phyloP scores from a whole-genome alignment of 2,113 vertebrate genomes.

The Odontophorus gujanensis region DNA sequence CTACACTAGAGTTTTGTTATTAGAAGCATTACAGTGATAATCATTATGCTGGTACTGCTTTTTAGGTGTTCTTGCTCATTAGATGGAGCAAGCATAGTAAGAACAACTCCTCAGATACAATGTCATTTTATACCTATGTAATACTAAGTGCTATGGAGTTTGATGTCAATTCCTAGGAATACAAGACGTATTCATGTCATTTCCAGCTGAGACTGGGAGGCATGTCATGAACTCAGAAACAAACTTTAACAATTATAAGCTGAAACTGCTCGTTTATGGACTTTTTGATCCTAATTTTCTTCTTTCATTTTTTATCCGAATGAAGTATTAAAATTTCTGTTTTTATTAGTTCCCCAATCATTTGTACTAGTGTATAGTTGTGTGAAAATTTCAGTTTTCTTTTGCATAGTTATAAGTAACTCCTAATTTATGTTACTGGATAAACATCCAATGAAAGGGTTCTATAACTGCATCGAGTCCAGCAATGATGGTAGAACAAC shows the following conservation, averaged over 20 bases:
- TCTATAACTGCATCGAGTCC: not conserved
- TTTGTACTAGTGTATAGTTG: slow-evolving; percentile 2
- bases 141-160: not conserved
- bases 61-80: not conserved
- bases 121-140: not conserved
- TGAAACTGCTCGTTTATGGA: not conserved
- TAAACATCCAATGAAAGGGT: not conserved
- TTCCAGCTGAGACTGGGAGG: not conserved
- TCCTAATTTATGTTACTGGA: not conserved
- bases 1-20: slow-evolving; percentile 42
- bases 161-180: not conserved
- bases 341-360: slow-evolving; percentile 15
- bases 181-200: slow-evolving; percentile 25
- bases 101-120: not conserved
- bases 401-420: not conserved
- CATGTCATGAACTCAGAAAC: not conserved
- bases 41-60: slow-evolving; percentile 48
- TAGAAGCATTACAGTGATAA: slow-evolving; percentile 26
- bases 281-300: not conserved
- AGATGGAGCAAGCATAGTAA: not conserved
- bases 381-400: not conserved
- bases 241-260: not conserved
- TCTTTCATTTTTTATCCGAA: not conserved
- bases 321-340: not conserved
- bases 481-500: not conserved